phyloP scores from a whole-genome alignment of 2,797 vertebrate genomes.

The Pelodytes ibericus region DNA sequence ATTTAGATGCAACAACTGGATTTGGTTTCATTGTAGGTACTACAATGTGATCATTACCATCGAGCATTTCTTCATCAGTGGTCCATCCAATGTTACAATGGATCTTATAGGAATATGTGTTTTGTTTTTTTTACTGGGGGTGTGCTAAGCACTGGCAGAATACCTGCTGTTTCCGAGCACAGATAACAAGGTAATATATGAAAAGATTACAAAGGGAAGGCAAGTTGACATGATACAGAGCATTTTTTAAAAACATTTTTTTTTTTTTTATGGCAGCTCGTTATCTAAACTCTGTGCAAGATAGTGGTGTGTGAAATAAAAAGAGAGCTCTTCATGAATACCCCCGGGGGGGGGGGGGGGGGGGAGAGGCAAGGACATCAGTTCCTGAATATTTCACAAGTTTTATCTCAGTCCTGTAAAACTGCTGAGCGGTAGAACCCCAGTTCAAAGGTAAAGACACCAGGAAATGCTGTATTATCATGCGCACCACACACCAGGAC shows the following conservation, averaged over 20 bases:
- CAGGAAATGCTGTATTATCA: conserved; percentile 52
- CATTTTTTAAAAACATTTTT: conserved; percentile 60
- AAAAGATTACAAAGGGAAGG: conserved; percentile 68
- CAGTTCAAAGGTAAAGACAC: conserved; percentile 64
- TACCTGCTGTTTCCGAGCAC: conserved; percentile 61
- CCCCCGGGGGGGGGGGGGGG: no score
- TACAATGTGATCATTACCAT: conserved; percentile 17
- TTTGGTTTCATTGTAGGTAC: no score
- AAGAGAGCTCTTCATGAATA: conserved; percentile 66
- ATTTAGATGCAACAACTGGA: no score
- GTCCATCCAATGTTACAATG: conserved; percentile 21
- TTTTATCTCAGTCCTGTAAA: conserved; percentile 63
- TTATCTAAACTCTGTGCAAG: conserved; percentile 70
- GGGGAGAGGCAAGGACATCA: conserved; percentile 63
- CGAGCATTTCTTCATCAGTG: not conserved
- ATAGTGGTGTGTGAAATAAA: conserved; percentile 39
- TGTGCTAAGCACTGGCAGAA: conserved; percentile 57
- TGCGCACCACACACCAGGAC: not conserved
- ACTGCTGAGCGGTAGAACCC: conserved; percentile 59
- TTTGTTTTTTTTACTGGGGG: conserved; percentile 53
- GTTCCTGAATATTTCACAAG: conserved; percentile 68
- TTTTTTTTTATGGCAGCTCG: conserved; percentile 58
- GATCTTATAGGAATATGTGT: conserved; percentile 41
- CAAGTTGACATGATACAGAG: conserved; percentile 62
- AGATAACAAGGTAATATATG: conserved; percentile 67